These are phyloP conservation scores for Tribolium castaneum DNA, from an alignment of 1,140 invertebrate species.

Conservation along the genomic window DNA sequence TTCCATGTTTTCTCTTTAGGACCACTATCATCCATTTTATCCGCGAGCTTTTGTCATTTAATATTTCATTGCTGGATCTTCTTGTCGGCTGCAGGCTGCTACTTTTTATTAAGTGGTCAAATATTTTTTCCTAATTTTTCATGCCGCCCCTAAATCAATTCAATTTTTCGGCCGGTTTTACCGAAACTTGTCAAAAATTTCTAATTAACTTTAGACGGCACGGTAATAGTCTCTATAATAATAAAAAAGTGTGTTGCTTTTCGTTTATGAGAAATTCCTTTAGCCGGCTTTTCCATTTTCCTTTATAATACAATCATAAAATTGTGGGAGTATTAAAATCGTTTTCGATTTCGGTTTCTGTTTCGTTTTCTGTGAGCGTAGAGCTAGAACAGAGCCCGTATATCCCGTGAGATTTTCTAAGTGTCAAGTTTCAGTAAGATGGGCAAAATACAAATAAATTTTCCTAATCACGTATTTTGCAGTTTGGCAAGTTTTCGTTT, in stretches of 20 bases:
- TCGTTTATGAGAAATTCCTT: not conserved
- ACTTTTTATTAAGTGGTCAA: slow-evolving; percentile 34
- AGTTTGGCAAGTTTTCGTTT: slow-evolving; percentile 34
- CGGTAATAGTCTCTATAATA: no score
- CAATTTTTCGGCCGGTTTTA: not conserved
- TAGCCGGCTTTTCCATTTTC: not conserved
- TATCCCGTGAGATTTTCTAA: slow-evolving; percentile 23
- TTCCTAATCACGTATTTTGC: slow-evolving; percentile 35
- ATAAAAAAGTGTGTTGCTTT: no score
- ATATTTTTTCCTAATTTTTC: slow-evolving; percentile 16
- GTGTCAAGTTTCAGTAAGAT: slow-evolving; percentile 36
- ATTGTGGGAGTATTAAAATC: not conserved
- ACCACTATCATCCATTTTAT: slow-evolving; percentile 35
- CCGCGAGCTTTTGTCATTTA: slow-evolving; percentile 26
- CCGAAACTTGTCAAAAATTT: no score
- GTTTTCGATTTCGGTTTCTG: slow-evolving; percentile 6
- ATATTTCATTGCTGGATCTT: slow-evolving; percentile 34
- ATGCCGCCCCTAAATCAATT: not conserved
- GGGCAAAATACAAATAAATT: slow-evolving; percentile 36
- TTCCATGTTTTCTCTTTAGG: slow-evolving; percentile 22
- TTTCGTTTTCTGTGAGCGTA: slow-evolving; percentile 22
- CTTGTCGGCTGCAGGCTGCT: slow-evolving; percentile 26
- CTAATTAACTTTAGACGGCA: no score
- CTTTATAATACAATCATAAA: not conserved
- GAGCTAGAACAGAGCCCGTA: slow-evolving; percentile 4